Base-by-base conservation (phyloP, 2,888 invertebrate genomes). In the Campoplex nolae region DNA sequence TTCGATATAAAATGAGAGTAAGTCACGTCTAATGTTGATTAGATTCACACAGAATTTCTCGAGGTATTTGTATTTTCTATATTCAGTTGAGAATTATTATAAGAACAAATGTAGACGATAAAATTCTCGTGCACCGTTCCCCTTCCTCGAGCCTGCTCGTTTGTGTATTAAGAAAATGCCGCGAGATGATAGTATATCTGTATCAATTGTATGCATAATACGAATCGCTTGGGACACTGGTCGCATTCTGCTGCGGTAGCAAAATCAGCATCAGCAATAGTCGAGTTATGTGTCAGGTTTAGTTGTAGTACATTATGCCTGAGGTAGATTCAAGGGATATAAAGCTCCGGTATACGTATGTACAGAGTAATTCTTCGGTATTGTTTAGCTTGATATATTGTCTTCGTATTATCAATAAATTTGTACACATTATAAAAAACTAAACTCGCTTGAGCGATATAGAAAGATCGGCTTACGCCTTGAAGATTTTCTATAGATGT, bases 191-290 rank as follows among this genome's bases (percentile, higher is more conserved):
- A 91, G 92, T 94, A 93, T 94, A 94, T 94, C 93, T 94, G 94
- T 94, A 94, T 94, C 94, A 94, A 94, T 94, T 94, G 94, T 94
- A 94, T 94, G 94, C 93, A 94, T 93, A 94, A 62, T 94, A 91
- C 89, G 92, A 87, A 84, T 86, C 86, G 54, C 56, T 48, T 65
- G 51, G 62, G 35, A 56, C 56, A 68, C 38, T 23, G 81, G 48
- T 54, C 56, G 35, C 62, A 45, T 76, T 82, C 35, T 62, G 58
- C 74, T 58, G 68, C 45, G 56, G 67, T 68, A 77, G 68, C 70
- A 51, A 71, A 81, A 80, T 84, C 84, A 81, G 77, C 76, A 74
- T 81, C 70, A 78, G 80, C 76, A 78, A 87, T 81, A 85, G 80
- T 76, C 80, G 76, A 65, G 71, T 76, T 48, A 65, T 76, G 65